Base-by-base conservation (phyloP, 2,113 vertebrate species). In the Apus apus region DNA sequence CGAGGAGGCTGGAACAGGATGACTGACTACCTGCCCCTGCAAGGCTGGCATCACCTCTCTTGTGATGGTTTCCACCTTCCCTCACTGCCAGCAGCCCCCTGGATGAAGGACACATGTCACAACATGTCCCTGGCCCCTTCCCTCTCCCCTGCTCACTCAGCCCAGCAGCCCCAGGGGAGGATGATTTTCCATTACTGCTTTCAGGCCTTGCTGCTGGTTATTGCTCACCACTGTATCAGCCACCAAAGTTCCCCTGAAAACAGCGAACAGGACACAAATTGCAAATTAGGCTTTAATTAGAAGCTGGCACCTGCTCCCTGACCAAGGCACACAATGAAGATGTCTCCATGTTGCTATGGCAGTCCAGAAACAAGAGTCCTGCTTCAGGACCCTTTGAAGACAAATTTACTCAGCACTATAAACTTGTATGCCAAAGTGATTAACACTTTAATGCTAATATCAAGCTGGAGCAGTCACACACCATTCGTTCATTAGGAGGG, bases 281-380 rank as follows among this genome's bases (percentile, higher is more conserved):
- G 97, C 93, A 97, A 97, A 97, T 96, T 87, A 96, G 95, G 81
- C 64, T 97, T 96, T 96, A 97, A 97, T 97, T 96, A 97, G 96
- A 92, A 94, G 54, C 90, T 71, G 89, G 95, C 95, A 96, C 91
- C 94, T 96, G 96, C 90, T 94, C 96, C 94, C 89, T 83, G 94
- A 90, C 94, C 91, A 90, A 73, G 86, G 70, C 85, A 81, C 13
- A 94, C 91, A 96, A 95, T 97, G 94, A 96, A 97, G 94, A 96
- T 3, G 30, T 96, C 93, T 93, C 32, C 46, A 62, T 38, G 86
- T 96, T 96, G 90, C 95, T 96, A 87, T 91, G 92, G 93, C 89
- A 96, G 93, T 88, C 78, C 82, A 93, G 91, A 93, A 80, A 62
- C 14, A 71, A 71, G 93, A 96, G 92, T 96, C 81, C 80, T 87